Percentiles rank a stretch among this genome's conserved stretches.
Evolutionary conservation across 2,797 vertebrate genomes (phyloP).

Genomic region (Pantherophis vulpinus): DNA sequence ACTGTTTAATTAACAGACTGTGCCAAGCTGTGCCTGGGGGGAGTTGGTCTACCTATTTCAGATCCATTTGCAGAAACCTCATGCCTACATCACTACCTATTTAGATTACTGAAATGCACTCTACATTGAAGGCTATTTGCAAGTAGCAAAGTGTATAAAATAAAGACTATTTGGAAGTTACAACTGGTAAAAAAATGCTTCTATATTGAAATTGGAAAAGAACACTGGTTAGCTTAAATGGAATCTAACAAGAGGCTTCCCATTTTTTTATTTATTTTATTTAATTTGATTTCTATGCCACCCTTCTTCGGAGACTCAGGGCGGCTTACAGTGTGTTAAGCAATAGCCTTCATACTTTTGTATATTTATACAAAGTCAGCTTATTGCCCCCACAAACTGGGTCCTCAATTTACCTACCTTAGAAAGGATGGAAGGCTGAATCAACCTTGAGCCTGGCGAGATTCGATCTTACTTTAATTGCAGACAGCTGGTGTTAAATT

Average conservation of each 20-base stretch:
- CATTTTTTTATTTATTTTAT: not conserved
- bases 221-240: not conserved
- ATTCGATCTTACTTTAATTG: too few relatives aligned
- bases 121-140: not conserved
- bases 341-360: too few relatives aligned
- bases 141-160: not conserved
- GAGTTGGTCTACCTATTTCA: not conserved
- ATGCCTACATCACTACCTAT: not conserved
- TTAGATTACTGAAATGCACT: not conserved
- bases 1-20: not conserved
- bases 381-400: too few relatives aligned
- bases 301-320: too few relatives aligned
- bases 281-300: too few relatives aligned
- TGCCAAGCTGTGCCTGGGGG: not conserved
- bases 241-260: not conserved
- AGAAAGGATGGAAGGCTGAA: too few relatives aligned
- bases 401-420: too few relatives aligned
- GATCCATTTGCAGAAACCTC: not conserved
- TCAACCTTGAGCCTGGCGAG: too few relatives aligned
- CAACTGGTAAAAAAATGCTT: not conserved
- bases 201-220: not conserved
- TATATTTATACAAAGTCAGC: too few relatives aligned
- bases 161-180: not conserved
- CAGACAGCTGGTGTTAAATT: too few relatives aligned
- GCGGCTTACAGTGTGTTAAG: too few relatives aligned